These are phyloP conservation scores for Tamias sibiricus DNA, from an alignment of 2,113 vertebrate species.

Conservation along the genomic window DNA sequence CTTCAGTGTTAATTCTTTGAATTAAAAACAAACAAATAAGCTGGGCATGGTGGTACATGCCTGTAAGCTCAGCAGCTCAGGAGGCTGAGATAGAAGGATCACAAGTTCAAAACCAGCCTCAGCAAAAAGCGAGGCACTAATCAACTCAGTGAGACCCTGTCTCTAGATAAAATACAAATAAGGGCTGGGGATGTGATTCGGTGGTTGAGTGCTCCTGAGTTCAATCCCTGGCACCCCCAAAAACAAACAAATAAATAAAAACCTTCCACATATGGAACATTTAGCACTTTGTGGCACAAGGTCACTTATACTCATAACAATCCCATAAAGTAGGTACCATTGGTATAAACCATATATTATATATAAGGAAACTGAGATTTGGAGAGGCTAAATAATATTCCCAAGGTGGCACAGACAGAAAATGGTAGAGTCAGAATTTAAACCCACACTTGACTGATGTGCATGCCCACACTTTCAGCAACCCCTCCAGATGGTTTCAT, in stretches of 20 bases:
- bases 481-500: background rate
- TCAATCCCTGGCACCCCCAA: too few species aligned
- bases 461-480: background rate
- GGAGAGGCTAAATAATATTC: background rate
- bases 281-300: background rate
- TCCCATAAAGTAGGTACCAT: background rate
- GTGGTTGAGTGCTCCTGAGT: too few species aligned
- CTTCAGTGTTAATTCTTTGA: background rate
- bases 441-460: background rate
- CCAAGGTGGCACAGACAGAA: background rate
- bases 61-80: too few species aligned
- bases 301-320: constrained; percentile 24
- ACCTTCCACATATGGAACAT: background rate
- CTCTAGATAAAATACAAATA: too few species aligned
- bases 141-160: too few species aligned
- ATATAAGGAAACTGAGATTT: constrained; percentile 12
- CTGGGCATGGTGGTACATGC: too few species aligned
- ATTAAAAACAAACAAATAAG: background rate
- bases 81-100: too few species aligned
- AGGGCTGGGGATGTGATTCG: too few species aligned
- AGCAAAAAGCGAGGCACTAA: too few species aligned
- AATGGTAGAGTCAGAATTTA: background rate
- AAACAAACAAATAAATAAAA: too few species aligned
- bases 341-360: background rate
- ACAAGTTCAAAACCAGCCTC: too few species aligned